Conservation (phyloP, 2,797 vertebrate genomes). For the Mareca penelope region DNA sequence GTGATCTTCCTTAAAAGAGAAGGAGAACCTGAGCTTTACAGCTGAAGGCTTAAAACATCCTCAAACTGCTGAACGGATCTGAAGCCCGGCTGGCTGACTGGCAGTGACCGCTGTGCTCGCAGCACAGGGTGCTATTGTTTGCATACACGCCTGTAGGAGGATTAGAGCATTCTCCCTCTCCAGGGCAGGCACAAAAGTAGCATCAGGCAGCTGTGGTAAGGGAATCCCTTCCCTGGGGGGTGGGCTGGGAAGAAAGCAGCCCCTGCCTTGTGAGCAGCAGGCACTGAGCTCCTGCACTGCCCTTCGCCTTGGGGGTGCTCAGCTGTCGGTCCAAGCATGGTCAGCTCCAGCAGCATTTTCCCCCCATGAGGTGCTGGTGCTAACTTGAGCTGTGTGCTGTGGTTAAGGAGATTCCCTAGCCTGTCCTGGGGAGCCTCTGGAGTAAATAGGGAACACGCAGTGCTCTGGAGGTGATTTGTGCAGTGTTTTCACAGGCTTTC, state of each 20-base stretch:
- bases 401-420: neutral
- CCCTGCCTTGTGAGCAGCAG: neutral
- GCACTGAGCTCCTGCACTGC: neutral
- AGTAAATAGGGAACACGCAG: fast-evolving
- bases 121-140: neutral
- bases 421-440: neutral
- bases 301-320: neutral
- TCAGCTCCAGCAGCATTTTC: neutral
- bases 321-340: neutral
- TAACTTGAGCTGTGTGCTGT: neutral
- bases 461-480: neutral
- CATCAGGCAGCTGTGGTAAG: neutral
- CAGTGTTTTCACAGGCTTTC: neutral
- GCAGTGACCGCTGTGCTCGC: neutral
- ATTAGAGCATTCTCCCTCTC: neutral
- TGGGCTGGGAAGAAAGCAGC: neutral
- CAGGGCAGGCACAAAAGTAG: neutral
- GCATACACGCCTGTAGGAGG: neutral
- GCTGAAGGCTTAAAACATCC: neutral
- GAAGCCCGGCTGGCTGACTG: neutral
- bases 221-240: neutral
- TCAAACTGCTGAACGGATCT: neutral
- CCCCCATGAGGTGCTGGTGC: too few relatives aligned
- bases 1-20: neutral
- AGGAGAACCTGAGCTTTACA: neutral